Evolutionary conservation across 2,797 vertebrate genomes (phyloP).

Genomic region (Bucorvus abyssinicus): DNA sequence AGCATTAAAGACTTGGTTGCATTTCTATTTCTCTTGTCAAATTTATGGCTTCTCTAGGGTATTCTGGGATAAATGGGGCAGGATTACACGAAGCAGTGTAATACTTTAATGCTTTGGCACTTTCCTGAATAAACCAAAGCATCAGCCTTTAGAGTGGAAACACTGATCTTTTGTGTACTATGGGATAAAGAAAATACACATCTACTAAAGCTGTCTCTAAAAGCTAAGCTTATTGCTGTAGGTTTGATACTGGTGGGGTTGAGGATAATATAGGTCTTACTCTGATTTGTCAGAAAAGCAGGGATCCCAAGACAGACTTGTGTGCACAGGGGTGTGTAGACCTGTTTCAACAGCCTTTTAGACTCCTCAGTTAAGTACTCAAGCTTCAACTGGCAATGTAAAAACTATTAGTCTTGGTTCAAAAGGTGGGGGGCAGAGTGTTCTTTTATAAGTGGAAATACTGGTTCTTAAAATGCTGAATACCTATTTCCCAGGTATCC

Average conservation of each 20-base stretch:
- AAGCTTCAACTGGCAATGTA: background rate
- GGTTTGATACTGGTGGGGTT: background rate
- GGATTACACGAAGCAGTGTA: background rate
- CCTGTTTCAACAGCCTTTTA: background rate
- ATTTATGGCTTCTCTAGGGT: background rate
- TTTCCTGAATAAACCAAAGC: constrained; percentile 2
- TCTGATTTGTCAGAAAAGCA: background rate
- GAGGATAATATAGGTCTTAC: background rate
- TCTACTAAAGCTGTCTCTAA: background rate
- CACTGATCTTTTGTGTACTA: background rate
- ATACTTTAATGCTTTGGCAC: background rate
- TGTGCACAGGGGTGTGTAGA: background rate
- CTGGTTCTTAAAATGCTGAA: background rate
- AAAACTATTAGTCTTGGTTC: background rate
- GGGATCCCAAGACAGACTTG: background rate
- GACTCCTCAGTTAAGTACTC: background rate
- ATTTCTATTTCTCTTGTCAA: background rate
- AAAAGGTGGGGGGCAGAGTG: background rate
- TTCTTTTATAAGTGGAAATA: background rate
- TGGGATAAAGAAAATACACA: background rate
- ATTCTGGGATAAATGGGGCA: background rate
- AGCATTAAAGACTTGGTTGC: background rate
- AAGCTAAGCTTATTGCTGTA: background rate
- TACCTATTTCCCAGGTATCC: background rate
- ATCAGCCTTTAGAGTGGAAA: background rate